These are phyloP conservation scores for Electrona antarctica DNA, from an alignment of 2,113 vertebrate genomes.

Conservation along the genomic window DNA sequence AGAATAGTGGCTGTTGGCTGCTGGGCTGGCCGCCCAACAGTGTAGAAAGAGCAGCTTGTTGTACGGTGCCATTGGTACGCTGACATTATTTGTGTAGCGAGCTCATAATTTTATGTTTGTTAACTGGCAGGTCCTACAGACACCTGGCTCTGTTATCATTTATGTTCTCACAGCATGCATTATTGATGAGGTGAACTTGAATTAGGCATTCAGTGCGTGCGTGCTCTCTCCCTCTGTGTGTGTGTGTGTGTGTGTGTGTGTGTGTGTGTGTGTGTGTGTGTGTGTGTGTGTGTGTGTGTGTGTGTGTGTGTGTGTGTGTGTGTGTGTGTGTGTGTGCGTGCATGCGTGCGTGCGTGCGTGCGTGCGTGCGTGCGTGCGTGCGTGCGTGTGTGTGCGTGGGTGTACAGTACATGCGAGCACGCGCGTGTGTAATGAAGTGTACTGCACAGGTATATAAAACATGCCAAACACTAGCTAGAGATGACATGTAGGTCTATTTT, in stretches of 20 bases:
- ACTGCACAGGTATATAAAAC: constrained; percentile 17
- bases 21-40: too few relatives aligned
- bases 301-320: neutral
- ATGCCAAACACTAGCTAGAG: neutral
- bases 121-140: constrained; percentile 9
- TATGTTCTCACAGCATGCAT: constrained; percentile 30
- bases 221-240: neutral
- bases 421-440: constrained; percentile 1
- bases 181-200: constrained; percentile 47
- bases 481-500: constrained; percentile 51
- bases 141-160: constrained; percentile 31
- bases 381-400: constrained; percentile 4
- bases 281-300: neutral
- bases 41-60: too few relatives aligned
- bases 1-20: too few relatives aligned
- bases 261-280: constrained; percentile 1
- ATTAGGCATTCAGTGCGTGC: constrained; percentile 36
- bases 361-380: neutral
- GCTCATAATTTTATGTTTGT: neutral
- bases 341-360: constrained; percentile 3
- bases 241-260: neutral
- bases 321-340: constrained; percentile 3
- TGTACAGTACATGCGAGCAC: constrained; percentile 1
- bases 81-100: too few relatives aligned
- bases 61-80: too few relatives aligned